A percentile compares a stretch with the other conserved stretches of the same genome.
These are phyloP conservation scores for Calliphora vomitoria DNA, from an alignment of 2,888 invertebrate genomes.

Conservation along the genomic window DNA sequence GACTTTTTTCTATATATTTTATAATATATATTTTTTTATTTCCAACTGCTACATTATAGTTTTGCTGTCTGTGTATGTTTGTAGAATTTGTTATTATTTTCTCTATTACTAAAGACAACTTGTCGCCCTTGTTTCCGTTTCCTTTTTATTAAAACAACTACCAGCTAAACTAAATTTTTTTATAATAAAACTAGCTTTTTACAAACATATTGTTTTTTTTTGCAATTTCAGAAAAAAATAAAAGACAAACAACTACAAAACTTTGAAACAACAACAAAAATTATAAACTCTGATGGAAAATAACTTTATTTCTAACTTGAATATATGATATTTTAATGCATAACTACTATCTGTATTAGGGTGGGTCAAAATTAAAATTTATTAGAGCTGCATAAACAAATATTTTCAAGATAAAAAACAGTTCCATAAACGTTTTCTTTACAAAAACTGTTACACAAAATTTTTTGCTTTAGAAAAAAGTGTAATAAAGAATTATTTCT, in stretches of 20 bases:
- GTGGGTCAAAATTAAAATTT: neutral
- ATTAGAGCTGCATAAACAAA: too few species aligned
- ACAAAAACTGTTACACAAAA: too few species aligned
- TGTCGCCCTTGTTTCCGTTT: slow-evolving; percentile 65
- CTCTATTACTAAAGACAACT: slow-evolving; percentile 25
- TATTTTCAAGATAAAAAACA: too few species aligned
- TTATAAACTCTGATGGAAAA: neutral
- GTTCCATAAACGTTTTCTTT: too few species aligned
- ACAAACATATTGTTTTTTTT: slow-evolving; percentile 49
- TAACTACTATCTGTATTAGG: neutral
- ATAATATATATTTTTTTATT: neutral
- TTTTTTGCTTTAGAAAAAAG: too few species aligned
- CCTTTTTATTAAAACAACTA: slow-evolving; percentile 48
- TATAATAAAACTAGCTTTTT: slow-evolving; percentile 44
- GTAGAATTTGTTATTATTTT: slow-evolving; percentile 5
- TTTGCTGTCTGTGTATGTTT: neutral
- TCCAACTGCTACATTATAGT: neutral
- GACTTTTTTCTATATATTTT: neutral
- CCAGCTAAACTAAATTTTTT: neutral
- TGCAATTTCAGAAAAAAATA: neutral
- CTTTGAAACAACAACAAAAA: neutral
- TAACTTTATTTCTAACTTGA: slow-evolving; percentile 20
- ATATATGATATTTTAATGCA: neutral
- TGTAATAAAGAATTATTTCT: too few species aligned
- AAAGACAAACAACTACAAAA: neutral